Conservation (phyloP, 1,140 invertebrate species). For the Drosophila jambulina region DNA sequence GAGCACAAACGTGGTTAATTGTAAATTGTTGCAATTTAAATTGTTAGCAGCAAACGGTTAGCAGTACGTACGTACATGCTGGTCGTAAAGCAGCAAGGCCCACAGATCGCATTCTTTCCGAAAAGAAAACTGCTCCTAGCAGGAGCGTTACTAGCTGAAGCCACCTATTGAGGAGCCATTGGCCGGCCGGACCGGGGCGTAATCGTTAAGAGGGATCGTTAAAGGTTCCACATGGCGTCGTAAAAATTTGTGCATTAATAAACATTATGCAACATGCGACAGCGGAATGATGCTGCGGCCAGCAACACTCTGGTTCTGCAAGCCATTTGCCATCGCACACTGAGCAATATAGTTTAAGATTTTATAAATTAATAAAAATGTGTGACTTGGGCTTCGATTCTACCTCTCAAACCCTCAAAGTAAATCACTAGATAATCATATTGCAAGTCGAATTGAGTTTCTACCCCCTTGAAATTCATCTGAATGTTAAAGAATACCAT, state of each 20-base stretch:
- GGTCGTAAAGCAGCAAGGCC: constrained; percentile 39
- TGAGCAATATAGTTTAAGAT: background rate
- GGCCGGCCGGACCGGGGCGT: constrained; percentile 26
- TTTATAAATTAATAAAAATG: background rate
- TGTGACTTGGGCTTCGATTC: background rate
- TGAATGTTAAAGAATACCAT: background rate
- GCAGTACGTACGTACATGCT: constrained; percentile 26
- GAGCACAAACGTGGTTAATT: constrained; percentile 83
- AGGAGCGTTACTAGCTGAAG: constrained; percentile 18
- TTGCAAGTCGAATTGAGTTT: background rate
- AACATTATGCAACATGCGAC: constrained; percentile 75
- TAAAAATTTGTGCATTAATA: constrained; percentile 81
- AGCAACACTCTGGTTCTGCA: constrained; percentile 14
- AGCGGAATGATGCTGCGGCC: constrained; percentile 60
- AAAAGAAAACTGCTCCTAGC: constrained; percentile 52
- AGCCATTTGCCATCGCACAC: constrained; percentile 27
- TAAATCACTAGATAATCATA: background rate
- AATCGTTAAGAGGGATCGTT: constrained; percentile 73
- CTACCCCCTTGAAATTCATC: background rate
- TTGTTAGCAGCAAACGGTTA: constrained; percentile 71
- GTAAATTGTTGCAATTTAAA: constrained; percentile 83
- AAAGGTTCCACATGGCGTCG: constrained; percentile 60
- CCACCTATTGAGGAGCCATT: constrained; percentile 49
- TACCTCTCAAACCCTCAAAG: background rate
- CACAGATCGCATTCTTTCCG: constrained; percentile 41